Evolutionary conservation across 2,888 invertebrate species (phyloP).

Genomic region (Polydesmus complanatus): DNA sequence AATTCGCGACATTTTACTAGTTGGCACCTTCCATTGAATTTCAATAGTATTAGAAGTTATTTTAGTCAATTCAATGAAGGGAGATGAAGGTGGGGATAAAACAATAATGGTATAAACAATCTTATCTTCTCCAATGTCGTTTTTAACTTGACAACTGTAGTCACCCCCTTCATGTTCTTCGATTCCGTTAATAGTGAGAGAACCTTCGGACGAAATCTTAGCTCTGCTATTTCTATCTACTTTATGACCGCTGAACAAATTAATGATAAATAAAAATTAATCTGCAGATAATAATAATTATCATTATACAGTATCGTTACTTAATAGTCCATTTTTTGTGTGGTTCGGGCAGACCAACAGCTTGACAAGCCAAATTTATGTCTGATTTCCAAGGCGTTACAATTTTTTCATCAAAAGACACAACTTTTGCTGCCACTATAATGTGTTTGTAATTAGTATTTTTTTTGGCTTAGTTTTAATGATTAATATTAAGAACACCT

Average conservation of each 20-base stretch:
- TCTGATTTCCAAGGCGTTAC: constrained; percentile 55
- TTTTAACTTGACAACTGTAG: constrained; percentile 84
- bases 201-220: constrained; percentile 51
- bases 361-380: constrained; percentile 76
- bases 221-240: constrained; percentile 8
- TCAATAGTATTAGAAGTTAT: constrained; percentile 10
- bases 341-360: constrained; percentile 81
- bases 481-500: constrained; percentile 2
- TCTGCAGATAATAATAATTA: background rate
- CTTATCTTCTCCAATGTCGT: constrained; percentile 83
- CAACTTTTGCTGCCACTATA: constrained; percentile 81
- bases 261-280: background rate
- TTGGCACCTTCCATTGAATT: constrained; percentile 10
- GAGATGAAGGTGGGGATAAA: constrained; percentile 32
- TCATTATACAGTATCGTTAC: background rate
- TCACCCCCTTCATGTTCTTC: constrained; percentile 82
- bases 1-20: background rate
- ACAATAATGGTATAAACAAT: constrained; percentile 80
- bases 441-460: background rate
- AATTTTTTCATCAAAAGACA: constrained; percentile 66
- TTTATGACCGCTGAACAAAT: constrained; percentile 9
- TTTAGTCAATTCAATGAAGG: constrained; percentile 3
- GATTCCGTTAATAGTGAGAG: constrained; percentile 73
- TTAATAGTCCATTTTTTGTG: constrained; percentile 58
- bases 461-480: too few species aligned